phyloP scores from a whole-genome alignment of 2,888 invertebrate genomes.

The Aproaerema taeniolella region DNA sequence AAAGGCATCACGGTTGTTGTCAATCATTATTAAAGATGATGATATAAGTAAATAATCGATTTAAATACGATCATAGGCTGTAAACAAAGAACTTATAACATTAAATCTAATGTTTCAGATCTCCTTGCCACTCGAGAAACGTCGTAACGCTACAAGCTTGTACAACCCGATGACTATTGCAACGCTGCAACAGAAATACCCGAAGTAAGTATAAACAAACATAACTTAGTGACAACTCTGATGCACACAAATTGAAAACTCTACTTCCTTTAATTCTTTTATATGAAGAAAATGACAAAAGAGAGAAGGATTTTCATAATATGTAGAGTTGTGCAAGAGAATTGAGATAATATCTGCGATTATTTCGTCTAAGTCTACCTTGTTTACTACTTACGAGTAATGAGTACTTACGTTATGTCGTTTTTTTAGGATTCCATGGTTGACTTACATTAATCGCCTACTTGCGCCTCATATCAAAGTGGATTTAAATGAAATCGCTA shows the following conservation, averaged over 20 bases:
- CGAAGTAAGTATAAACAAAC: conserved; percentile 58
- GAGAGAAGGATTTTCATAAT: too few species aligned
- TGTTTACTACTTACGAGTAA: too few species aligned
- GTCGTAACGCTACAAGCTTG: conserved; percentile 92
- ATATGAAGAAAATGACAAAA: too few species aligned
- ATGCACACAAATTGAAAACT: not conserved
- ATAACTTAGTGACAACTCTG: conserved; percentile 5
- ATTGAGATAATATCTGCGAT: too few species aligned
- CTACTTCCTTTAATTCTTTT: too few species aligned
- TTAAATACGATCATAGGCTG: too few species aligned
- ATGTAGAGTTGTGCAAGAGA: too few species aligned
- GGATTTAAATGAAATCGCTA: conserved; percentile 83
- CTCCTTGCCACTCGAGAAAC: conserved; percentile 91
- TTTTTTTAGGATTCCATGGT: conserved; percentile 81
- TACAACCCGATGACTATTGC: conserved; percentile 94
- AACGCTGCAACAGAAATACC: conserved; percentile 85
- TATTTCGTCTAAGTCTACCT: too few species aligned
- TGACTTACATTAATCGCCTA: conserved; percentile 89
- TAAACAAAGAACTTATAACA: too few species aligned
- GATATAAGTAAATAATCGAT: too few species aligned
- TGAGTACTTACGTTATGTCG: too few species aligned
- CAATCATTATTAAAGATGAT: too few species aligned
- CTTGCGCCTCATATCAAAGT: conserved; percentile 81
- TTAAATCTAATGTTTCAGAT: conserved; percentile 83
- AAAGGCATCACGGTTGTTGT: conserved; percentile 23